Evolutionary conservation across 2,113 vertebrate genomes (phyloP).

Genomic region (Xiphophorus couchianus): DNA sequence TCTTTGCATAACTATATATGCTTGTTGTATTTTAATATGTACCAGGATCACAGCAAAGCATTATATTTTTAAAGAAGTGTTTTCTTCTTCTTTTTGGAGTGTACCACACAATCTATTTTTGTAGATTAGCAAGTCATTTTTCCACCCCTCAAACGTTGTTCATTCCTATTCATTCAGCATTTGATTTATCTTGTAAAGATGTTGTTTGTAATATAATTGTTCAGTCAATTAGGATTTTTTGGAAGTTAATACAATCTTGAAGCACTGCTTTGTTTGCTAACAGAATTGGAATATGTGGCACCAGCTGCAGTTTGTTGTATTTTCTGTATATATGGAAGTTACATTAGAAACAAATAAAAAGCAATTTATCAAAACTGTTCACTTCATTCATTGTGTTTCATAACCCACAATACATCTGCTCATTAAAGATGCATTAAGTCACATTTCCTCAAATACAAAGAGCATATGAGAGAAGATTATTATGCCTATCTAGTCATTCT

Average conservation of each 20-base stretch:
- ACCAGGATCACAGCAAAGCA: not conserved
- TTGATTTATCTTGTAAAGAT: conserved; percentile 8
- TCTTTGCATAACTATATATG: not conserved
- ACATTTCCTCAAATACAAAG: not conserved
- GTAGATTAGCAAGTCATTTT: not conserved
- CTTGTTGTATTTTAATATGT: conserved; percentile 3
- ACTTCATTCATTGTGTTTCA: not conserved
- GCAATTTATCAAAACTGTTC: conserved; percentile 19
- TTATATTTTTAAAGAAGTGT: not conserved
- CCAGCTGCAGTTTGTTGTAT: conserved; percentile 11
- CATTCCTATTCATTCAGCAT: not conserved
- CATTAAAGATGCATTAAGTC: not conserved
- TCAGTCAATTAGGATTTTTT: not conserved
- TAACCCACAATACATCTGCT: not conserved
- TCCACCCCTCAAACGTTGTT: not conserved
- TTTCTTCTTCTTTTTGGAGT: not conserved
- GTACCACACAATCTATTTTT: not conserved
- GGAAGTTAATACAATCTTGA: not conserved
- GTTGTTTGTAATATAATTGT: conserved; percentile 9
- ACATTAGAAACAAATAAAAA: conserved; percentile 42
- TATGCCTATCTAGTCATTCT: not conserved
- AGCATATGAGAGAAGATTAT: not conserved
- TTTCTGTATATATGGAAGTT: conserved; percentile 8
- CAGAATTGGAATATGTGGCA: conserved; percentile 18
- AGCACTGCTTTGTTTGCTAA: conserved; percentile 9